Percentiles rank a stretch among this genome's conserved stretches.
Conservation (phyloP, 2,888 invertebrate species). For the Taphrorychus bicolor region DNA sequence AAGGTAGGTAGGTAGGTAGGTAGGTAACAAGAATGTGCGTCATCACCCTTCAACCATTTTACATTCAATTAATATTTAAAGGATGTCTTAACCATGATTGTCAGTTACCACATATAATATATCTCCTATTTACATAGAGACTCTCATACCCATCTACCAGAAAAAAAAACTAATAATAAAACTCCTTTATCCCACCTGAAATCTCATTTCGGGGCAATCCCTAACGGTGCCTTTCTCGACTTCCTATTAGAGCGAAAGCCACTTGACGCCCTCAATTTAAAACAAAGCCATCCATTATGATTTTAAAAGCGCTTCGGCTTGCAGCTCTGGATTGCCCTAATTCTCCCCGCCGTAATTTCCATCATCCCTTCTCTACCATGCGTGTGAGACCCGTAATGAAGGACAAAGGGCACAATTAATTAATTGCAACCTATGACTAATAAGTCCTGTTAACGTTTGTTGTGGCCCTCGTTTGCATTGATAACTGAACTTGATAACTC, state of each 20-base stretch:
- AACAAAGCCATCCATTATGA: conserved; percentile 25
- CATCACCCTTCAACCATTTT: no score
- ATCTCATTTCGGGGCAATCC: background rate
- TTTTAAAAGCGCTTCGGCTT: conserved; percentile 19
- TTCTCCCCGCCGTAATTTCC: conserved; percentile 16
- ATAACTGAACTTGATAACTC: conserved; percentile 15
- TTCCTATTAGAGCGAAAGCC: conserved; percentile 4
- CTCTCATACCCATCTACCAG: background rate
- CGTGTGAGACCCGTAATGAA: conserved; percentile 1
- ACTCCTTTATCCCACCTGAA: background rate
- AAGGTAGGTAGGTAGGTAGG: no score
- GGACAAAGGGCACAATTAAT: conserved; percentile 10
- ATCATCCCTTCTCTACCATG: conserved; percentile 12
- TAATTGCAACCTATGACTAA: conserved; percentile 8
- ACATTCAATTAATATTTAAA: no score
- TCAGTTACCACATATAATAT: no score
- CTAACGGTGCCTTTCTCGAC: background rate
- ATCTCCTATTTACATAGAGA: background rate
- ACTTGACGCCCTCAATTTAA: conserved; percentile 17
- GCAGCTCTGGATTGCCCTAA: conserved; percentile 23
- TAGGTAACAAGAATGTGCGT: no score
- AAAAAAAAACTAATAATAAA: background rate
- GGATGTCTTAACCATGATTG: background rate
- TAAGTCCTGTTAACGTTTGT: conserved; percentile 2
- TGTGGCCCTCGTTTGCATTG: background rate